Evolutionary conservation across 2,888 invertebrate genomes (phyloP).

Genomic region (Andrena chrysosceles): DNA sequence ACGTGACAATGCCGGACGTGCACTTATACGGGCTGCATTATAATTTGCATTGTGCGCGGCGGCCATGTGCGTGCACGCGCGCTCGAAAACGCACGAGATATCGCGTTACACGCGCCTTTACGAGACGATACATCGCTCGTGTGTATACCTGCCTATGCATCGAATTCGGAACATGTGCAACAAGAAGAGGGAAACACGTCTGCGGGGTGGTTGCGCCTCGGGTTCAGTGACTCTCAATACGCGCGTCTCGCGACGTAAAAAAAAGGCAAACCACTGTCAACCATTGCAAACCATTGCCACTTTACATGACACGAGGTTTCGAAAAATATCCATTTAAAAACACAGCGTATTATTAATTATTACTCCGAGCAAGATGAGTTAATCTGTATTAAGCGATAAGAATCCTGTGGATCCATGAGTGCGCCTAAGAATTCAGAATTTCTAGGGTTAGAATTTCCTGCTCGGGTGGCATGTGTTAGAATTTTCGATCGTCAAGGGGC

Average conservation of each 20-base stretch:
- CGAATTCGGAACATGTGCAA: slow-evolving; percentile 42
- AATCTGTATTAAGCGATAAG: no score
- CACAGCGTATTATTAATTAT: no score
- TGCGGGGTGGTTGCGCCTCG: slow-evolving; percentile 7
- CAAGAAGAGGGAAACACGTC: slow-evolving; percentile 17
- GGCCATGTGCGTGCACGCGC: slow-evolving; percentile 45
- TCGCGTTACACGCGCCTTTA: slow-evolving; percentile 61
- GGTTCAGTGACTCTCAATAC: slow-evolving; percentile 44
- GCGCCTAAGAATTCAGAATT: no score
- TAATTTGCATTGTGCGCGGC: slow-evolving; percentile 56
- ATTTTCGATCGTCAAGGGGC: no score
- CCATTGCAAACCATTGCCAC: no score
- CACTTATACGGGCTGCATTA: slow-evolving; percentile 56
- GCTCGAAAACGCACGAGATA: slow-evolving; percentile 62
- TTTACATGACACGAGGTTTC: no score
- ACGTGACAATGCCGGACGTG: slow-evolving; percentile 57
- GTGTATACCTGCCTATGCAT: slow-evolving; percentile 29
- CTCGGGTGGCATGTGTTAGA: no score
- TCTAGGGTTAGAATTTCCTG: no score
- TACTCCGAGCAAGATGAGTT: no score
- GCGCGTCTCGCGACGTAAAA: background rate
- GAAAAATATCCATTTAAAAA: no score
- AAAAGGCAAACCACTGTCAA: background rate
- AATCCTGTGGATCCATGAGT: no score
- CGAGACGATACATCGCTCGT: slow-evolving; percentile 30